Conservation (phyloP, 2,113 vertebrate genomes). For the Paradisaea rubra region DNA sequence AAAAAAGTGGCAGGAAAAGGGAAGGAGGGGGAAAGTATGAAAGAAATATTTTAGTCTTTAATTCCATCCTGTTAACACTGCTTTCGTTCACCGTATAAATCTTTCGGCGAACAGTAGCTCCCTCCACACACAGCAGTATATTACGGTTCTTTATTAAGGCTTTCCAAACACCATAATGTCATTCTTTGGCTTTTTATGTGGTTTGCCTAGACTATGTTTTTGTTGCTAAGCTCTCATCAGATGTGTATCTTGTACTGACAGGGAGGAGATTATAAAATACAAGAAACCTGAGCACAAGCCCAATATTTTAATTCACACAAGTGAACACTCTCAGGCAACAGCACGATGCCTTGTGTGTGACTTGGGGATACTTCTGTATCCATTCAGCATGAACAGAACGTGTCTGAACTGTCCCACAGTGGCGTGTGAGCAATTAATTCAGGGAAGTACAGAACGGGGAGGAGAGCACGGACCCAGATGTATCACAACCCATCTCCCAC, state of each 20-base stretch:
- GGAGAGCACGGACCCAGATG: not conserved
- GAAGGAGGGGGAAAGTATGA: not conserved
- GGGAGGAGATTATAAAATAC: not conserved
- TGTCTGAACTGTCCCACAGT: not conserved
- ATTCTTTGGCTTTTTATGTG: not conserved
- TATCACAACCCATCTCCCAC: not conserved
- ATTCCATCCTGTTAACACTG: not conserved
- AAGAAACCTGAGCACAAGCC: not conserved
- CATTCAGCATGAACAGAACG: accelerated
- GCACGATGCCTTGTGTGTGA: not conserved
- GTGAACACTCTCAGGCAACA: not conserved
- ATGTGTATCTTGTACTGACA: not conserved
- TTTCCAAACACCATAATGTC: not conserved
- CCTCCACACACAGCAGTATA: not conserved
- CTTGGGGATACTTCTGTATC: accelerated
- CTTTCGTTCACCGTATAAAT: not conserved
- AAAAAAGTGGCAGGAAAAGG: not conserved
- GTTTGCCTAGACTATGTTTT: not conserved
- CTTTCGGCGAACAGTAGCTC: not conserved
- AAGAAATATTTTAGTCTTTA: not conserved
- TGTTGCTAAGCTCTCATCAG: not conserved
- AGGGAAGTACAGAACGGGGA: not conserved
- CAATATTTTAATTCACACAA: not conserved
- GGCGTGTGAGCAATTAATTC: accelerated
- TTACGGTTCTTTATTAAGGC: not conserved